Evolutionary conservation across 2,888 invertebrate species (phyloP), one percentile per base, ranked within the genome.

Genomic region (Leptogaster cylindrica): DNA sequence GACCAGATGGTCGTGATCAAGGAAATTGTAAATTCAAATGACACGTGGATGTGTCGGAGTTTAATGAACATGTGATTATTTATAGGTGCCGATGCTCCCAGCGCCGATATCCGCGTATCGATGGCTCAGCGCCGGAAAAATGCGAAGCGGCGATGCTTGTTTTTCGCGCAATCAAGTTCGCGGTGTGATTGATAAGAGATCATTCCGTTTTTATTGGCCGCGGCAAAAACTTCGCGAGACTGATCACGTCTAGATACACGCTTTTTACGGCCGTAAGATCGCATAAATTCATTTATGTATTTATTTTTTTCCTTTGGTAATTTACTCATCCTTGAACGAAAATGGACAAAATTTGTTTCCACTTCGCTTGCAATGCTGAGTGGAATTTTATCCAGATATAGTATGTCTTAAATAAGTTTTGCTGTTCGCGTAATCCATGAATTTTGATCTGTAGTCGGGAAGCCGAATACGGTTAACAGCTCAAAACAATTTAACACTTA

Each of bases 11-110:
- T 70, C 70, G 72, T 70, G 71, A 72, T 71, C 72, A 33, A 36
- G 33, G 50, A 72, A 72, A 72, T 72, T 70, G 71, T 70, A 70
- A 71, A 72, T 71, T 70, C 68, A 70, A 71, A 70, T 71, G 72
- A 72, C 72, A 72, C 68, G 70, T 70, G 70, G 70, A 72, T 68
- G 70, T 72, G 72, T 70, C 68, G 68, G 67, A 63, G 68, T 71
- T 71, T 71, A 72, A 72, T 72, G 71, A 72, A 70, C 70, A 68
- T 71, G 70, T 70, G 71, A 61, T 61, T 61, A 61, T 61, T 61
- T 61, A 61, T 61, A 61, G 61, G 41, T 28, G 44, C 44, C 61
- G 61, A 55, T 44, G 28, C 44, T 44, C 16, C 44, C 16, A 20
- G 16, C 18, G 61, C 61, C 36, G 61, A 12, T 44, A 27, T 25